Percentiles rank a stretch among this genome's conserved stretches.
phyloP scores from a whole-genome alignment of 1,140 invertebrate species.

The Nomia melanderi region DNA sequence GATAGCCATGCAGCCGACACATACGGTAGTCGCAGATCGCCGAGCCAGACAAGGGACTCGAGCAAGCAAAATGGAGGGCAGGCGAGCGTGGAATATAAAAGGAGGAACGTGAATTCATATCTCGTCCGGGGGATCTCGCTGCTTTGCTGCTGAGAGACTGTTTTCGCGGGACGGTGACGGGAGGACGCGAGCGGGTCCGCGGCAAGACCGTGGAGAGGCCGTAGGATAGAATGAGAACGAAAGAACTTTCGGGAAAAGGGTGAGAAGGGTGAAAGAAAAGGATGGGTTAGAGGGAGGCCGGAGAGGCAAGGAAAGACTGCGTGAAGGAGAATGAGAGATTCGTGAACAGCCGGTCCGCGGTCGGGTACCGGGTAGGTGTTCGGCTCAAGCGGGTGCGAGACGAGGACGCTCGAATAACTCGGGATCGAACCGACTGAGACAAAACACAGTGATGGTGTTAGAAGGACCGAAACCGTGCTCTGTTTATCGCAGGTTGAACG shows the following conservation, averaged over 20 bases:
- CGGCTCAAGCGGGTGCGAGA: slow-evolving; percentile 30
- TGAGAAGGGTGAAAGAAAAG: slow-evolving; percentile 38
- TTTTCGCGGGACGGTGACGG: slow-evolving; percentile 71
- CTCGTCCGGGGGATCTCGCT: slow-evolving; percentile 79
- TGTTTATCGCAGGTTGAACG: neutral
- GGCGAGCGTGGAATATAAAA: slow-evolving; percentile 81
- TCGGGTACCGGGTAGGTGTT: slow-evolving; percentile 24
- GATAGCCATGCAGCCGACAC: slow-evolving; percentile 72
- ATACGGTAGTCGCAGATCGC: slow-evolving; percentile 80
- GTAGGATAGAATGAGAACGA: neutral
- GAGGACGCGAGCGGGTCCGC: too few species aligned
- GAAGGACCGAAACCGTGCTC: slow-evolving; percentile 12
- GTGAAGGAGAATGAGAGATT: slow-evolving; percentile 38
- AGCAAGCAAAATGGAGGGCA: slow-evolving; percentile 79
- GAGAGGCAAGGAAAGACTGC: slow-evolving; percentile 58
- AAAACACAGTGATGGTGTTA: neutral
- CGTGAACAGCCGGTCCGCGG: slow-evolving; percentile 58
- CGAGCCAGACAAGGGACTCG: slow-evolving; percentile 78
- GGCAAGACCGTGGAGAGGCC: slow-evolving; percentile 22
- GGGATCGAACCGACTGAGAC: neutral
- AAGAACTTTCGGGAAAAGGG: neutral
- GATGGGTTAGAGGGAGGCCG: slow-evolving; percentile 48
- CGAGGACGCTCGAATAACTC: slow-evolving; percentile 39
- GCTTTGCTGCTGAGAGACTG: slow-evolving; percentile 79
- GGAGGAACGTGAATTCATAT: slow-evolving; percentile 78